Conservation (phyloP, 2,888 invertebrate species). For the Dynastes maya region DNA sequence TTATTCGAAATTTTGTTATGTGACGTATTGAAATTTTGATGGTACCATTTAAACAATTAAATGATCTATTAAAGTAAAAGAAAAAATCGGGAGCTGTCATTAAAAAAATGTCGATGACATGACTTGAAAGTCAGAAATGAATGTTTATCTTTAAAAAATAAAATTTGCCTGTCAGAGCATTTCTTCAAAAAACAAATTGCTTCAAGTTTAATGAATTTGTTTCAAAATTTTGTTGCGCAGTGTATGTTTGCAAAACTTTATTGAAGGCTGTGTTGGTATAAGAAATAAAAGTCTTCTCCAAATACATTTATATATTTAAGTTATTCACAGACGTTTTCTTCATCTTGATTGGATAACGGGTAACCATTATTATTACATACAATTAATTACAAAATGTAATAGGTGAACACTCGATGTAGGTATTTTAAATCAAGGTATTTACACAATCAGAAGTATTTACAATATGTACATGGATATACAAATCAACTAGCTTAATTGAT, state of each 20-base stretch:
- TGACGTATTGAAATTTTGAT: too few relatives aligned
- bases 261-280: not conserved
- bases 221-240: too few relatives aligned
- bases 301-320: slow-evolving; percentile 66
- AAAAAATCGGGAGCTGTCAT: too few relatives aligned
- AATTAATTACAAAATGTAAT: slow-evolving; percentile 64
- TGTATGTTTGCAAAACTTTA: not conserved
- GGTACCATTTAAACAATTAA: too few relatives aligned
- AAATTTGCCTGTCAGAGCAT: too few relatives aligned
- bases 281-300: slow-evolving; percentile 53
- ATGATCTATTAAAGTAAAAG: too few relatives aligned
- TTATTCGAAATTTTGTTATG: too few relatives aligned
- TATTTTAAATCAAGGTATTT: slow-evolving; percentile 59
- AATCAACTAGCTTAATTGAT: slow-evolving; percentile 59
- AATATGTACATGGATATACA: slow-evolving; percentile 62
- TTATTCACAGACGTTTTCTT: slow-evolving; percentile 65
- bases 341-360: slow-evolving; percentile 65
- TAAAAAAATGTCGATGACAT: too few relatives aligned
- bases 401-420: slow-evolving; percentile 64
- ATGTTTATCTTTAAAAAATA: too few relatives aligned
- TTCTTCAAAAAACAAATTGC: too few relatives aligned
- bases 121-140: too few relatives aligned
- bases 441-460: slow-evolving; percentile 65
- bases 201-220: too few relatives aligned
- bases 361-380: slow-evolving; percentile 61